phyloP scores from a whole-genome alignment of 2,113 vertebrate species.

The Mesoclemmys tuberculata region DNA sequence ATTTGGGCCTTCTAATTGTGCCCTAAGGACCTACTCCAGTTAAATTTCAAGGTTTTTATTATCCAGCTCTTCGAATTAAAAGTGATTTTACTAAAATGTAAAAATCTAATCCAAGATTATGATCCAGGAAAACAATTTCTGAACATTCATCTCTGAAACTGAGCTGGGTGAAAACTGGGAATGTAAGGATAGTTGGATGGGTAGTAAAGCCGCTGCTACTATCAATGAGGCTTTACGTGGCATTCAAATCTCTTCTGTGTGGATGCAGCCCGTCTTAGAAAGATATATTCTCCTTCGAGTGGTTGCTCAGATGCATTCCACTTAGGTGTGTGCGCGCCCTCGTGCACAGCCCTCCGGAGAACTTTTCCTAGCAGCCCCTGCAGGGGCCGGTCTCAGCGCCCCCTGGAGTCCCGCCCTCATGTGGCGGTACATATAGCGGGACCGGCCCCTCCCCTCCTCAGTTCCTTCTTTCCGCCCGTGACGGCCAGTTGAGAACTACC shows the following conservation, averaged over 20 bases:
- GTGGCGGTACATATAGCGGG: too few relatives aligned
- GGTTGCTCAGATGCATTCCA: too few relatives aligned
- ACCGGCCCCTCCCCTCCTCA: too few relatives aligned
- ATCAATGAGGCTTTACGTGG: constrained; percentile 3
- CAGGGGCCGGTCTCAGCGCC: too few relatives aligned
- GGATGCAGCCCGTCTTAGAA: not conserved
- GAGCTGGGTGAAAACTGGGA: not conserved
- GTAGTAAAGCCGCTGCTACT: not conserved
- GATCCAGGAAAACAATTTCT: not conserved
- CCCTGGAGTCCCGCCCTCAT: too few relatives aligned
- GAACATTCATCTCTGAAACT: fast-evolving
- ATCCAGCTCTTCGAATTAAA: constrained; percentile 36
- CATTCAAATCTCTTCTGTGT: not conserved
- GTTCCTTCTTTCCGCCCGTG: too few relatives aligned
- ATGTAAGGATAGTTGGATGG: not conserved
- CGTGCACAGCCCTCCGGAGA: too few relatives aligned
- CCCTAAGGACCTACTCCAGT: not conserved
- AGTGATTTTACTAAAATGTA: not conserved
- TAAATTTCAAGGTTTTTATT: constrained; percentile 29
- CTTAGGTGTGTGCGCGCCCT: too few relatives aligned
- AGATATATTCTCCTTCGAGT: not conserved
- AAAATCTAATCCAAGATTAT: not conserved
- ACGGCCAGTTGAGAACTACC: too few relatives aligned
- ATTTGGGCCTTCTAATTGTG: not conserved
- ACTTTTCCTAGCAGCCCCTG: too few relatives aligned